Evolutionary conservation across 2,888 invertebrate species (phyloP).

Genomic region (Eulithis testata): DNA sequence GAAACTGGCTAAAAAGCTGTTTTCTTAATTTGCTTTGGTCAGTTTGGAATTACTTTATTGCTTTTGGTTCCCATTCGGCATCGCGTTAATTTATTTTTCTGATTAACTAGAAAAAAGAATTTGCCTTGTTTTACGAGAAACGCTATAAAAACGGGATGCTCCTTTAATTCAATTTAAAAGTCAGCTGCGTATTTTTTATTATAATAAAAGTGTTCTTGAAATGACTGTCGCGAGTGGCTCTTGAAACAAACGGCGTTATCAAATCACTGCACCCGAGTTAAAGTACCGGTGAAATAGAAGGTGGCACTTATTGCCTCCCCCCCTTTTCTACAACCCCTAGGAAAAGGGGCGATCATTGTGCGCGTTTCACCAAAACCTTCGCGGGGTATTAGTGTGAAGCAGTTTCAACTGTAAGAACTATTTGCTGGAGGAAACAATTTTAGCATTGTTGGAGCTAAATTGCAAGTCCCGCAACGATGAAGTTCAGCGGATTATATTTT

Average conservation of each 20-base stretch:
- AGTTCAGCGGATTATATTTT: constrained; percentile 4
- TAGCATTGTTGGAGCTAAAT: constrained; percentile 25
- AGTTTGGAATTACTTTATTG: constrained; percentile 17
- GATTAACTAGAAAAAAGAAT: constrained; percentile 13
- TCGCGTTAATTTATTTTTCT: constrained; percentile 12
- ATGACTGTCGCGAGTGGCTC: constrained; percentile 68
- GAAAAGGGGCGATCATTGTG: constrained; percentile 40
- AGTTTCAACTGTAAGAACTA: constrained; percentile 35
- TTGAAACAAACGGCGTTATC: constrained; percentile 83
- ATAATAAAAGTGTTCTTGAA: constrained; percentile 64
- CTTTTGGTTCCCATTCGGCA: constrained; percentile 9
- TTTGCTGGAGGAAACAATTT: constrained; percentile 33
- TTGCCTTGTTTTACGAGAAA: constrained; percentile 4
- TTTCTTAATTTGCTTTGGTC: constrained; percentile 44
- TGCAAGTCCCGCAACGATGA: constrained; percentile 4
- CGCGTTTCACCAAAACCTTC: constrained; percentile 33
- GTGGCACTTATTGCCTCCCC: constrained; percentile 76
- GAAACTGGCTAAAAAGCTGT: constrained; percentile 49
- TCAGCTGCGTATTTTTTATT: constrained; percentile 49
- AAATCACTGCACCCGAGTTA: constrained; percentile 83
- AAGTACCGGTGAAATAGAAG: constrained; percentile 81
- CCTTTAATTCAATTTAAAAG: constrained; percentile 44
- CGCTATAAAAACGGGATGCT: constrained; percentile 14
- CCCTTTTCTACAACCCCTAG: constrained; percentile 32
- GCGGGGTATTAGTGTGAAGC: constrained; percentile 37